Evolutionary conservation across 2,888 invertebrate genomes (phyloP).

Genomic region (Drosophila siamana): DNA sequence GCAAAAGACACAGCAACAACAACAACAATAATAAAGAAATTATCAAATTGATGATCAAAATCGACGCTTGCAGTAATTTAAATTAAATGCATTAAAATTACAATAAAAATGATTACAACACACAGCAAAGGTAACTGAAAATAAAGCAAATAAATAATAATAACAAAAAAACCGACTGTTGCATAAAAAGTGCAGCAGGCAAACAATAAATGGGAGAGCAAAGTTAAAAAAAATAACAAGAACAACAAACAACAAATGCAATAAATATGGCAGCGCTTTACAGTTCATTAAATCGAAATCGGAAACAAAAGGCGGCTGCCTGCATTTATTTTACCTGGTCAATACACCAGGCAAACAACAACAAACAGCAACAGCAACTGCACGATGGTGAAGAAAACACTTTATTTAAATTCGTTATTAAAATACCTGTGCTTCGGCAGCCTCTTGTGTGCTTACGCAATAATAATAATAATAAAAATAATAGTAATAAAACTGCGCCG

Average conservation of each 20-base stretch:
- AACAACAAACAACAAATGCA: constrained; percentile 43
- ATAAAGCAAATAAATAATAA: constrained; percentile 63
- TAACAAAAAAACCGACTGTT: constrained; percentile 32
- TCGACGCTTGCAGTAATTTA: constrained; percentile 71
- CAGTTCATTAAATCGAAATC: constrained; percentile 76
- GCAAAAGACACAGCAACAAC: constrained; percentile 3
- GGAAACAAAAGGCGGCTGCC: constrained; percentile 71
- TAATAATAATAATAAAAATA: not conserved
- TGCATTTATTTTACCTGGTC: constrained; percentile 64
- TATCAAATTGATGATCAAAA: constrained; percentile 64
- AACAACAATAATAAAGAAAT: constrained; percentile 46
- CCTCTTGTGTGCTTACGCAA: not conserved
- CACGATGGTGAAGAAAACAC: constrained; percentile 49
- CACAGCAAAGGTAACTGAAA: constrained; percentile 18
- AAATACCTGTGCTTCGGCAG: constrained; percentile 23
- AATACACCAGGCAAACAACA: constrained; percentile 26
- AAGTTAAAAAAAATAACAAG: too few species aligned
- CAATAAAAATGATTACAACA: constrained; percentile 51
- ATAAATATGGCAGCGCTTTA: constrained; percentile 78
- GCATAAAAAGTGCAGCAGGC: constrained; percentile 20
- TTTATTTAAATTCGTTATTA: constrained; percentile 50
- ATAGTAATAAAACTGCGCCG: not conserved
- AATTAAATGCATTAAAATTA: constrained; percentile 76
- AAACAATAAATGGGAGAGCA: constrained; percentile 24
- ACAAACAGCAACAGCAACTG: constrained; percentile 17